A percentile compares a stretch with the other conserved stretches of the same genome.
These are phyloP conservation scores for Saguinus midas DNA, from an alignment of 2,113 vertebrate genomes.

Conservation along the genomic window DNA sequence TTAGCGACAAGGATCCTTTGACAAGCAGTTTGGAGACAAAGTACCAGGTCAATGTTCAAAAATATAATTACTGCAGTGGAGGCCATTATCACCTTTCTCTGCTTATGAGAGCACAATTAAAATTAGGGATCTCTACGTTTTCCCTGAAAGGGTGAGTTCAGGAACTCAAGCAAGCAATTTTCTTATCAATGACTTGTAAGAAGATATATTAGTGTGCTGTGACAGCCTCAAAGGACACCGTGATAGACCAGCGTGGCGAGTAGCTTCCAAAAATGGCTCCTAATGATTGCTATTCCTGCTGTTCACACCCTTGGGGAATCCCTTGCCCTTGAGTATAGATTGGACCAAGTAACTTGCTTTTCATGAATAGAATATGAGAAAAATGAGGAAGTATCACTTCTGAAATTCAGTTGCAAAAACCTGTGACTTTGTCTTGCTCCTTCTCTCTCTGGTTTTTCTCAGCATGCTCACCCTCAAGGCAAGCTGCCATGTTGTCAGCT, in stretches of 20 bases:
- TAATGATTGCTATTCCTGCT: not conserved
- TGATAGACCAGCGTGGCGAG: not conserved
- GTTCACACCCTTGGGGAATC: not conserved
- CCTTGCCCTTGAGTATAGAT: not conserved
- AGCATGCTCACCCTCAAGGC: not conserved
- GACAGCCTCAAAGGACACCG: not conserved
- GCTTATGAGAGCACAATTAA: not conserved
- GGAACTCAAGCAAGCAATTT: not conserved
- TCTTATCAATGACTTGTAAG: not conserved
- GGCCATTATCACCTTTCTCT: not conserved
- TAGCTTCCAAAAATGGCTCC: not conserved
- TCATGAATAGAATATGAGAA: not conserved
- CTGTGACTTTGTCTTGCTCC: not conserved
- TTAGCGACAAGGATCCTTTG: not conserved
- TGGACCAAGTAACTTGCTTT: not conserved
- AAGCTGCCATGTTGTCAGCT: not conserved
- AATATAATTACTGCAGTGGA: not conserved
- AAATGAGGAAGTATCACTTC: not conserved
- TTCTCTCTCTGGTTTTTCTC: not conserved
- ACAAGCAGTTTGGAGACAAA: slow-evolving; percentile 22
- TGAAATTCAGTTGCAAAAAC: not conserved
- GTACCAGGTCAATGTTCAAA: not conserved
- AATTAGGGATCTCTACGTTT: not conserved
- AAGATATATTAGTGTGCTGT: not conserved
- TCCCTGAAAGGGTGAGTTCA: not conserved